Evolutionary conservation across 2,888 invertebrate genomes (phyloP), one percentile per base, ranked within the genome.

Genomic region (Strigamia transsilvanica): DNA sequence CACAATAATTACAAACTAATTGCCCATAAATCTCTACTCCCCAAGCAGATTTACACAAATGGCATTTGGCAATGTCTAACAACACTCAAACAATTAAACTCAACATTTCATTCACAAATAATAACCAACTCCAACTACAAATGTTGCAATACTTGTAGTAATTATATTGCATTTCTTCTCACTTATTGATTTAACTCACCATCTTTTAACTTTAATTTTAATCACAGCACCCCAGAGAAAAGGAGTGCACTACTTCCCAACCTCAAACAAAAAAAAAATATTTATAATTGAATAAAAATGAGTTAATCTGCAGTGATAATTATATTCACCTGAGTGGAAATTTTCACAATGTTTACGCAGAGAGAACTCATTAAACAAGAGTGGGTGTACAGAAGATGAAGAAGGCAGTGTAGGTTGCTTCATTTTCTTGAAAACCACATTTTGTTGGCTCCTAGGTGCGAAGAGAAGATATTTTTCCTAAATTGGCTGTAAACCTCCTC

Each of bases 381-480:
- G 21, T 18, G 23, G 21, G 23, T 66, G 61, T n/a, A 42, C 10
- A 42, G 12, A 42, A 46, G 46, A 13, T 46, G 46, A 46, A 13
- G 46, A 46, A 13, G 46, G 46, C 12, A n/a, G 46, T 13, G 2
- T 46, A 5, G n/a, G 46, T 66, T 51, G 51, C 12, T 51, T 21
- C 61, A 66, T 66, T 66, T 23, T 21, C 61, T 66, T 66, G 61
- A 66, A 66, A 66, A 66, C 61, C 61, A 23, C 61, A 66, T 18
- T 66, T 66, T 66, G 21, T 18, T 66, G 61, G 61, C 61, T 66
- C 18, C 21, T 66, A 66, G 61, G 61, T 66, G 61, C 18, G 61
- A 66, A 66, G 61, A 66, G 61, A 66, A 66, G 61, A 66, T 66
- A 66, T 66, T 66, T 66, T 66, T 66, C 23, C 61, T 66, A 66